Conservation (phyloP, 2,797 vertebrate species). For the Kryptopterus vitreolus region DNA sequence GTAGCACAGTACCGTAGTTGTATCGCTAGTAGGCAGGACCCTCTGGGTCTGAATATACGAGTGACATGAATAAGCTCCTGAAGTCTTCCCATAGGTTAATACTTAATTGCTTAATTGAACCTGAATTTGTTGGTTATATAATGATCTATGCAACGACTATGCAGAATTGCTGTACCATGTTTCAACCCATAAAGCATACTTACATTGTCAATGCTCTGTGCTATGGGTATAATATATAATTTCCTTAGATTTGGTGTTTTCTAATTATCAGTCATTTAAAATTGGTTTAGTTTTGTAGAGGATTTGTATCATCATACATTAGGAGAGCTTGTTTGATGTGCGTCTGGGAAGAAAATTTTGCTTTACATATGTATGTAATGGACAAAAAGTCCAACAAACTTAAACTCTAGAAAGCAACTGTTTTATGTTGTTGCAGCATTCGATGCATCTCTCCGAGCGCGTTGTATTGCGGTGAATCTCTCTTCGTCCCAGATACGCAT, state of each 20-base stretch:
- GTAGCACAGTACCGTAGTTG: slow-evolving; percentile 35
- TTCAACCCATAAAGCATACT: neutral
- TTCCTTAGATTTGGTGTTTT: neutral
- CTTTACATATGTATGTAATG: neutral
- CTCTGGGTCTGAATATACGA: slow-evolving; percentile 5
- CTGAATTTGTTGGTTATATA: slow-evolving; percentile 17
- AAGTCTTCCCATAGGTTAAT: slow-evolving; percentile 19
- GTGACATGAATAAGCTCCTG: slow-evolving; percentile 8
- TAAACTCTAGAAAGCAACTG: neutral
- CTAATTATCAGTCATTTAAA: neutral
- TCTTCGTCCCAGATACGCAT: neutral
- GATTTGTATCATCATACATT: neutral
- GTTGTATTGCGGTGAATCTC: neutral
- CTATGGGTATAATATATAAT: neutral
- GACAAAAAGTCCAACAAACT: neutral
- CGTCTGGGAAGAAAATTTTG: neutral
- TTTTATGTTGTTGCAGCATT: neutral
- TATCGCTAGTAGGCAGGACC: slow-evolving; percentile 1
- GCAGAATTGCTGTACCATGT: slow-evolving; percentile 27
- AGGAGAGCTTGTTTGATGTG: neutral
- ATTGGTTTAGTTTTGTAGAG: neutral
- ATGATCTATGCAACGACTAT: slow-evolving; percentile 51
- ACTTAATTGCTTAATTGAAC: slow-evolving; percentile 4
- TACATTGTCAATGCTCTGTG: neutral
- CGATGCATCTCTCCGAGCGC: neutral